These are phyloP conservation scores for Chelonoidis abingdonii DNA, from an alignment of 2,113 vertebrate genomes.

Conservation along the genomic window DNA sequence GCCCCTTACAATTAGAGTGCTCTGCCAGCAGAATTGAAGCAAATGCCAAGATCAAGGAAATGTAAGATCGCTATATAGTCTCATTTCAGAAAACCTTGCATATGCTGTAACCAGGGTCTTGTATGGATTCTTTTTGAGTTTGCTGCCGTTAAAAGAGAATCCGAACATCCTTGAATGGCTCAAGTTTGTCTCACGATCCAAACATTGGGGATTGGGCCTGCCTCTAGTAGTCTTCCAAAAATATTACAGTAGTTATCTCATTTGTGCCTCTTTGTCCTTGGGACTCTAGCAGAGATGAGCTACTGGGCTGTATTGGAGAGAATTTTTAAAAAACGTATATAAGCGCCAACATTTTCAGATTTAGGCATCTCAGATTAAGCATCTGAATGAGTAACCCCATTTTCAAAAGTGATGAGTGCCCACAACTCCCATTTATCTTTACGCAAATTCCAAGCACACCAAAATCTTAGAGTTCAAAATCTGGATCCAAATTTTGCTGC, in stretches of 20 bases:
- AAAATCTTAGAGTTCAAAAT: not conserved
- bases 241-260: not conserved
- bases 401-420: not conserved
- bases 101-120: not conserved
- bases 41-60: constrained; percentile 45
- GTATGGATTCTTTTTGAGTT: not conserved
- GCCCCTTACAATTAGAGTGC: constrained; percentile 69
- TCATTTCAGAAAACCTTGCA: not conserved
- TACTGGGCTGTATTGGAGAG: not conserved
- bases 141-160: not conserved
- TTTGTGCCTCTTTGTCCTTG: not conserved
- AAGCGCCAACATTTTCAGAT: not conserved
- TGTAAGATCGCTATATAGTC: not conserved
- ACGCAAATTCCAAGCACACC: not conserved
- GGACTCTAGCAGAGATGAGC: not conserved
- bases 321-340: not conserved
- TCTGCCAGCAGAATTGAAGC: constrained; percentile 47
- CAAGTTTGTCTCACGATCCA: not conserved
- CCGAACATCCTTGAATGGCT: not conserved
- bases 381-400: rapidly evolving
- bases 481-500: not conserved
- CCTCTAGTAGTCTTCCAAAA: not conserved
- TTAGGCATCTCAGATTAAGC: not conserved
- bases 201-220: not conserved
- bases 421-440: not conserved